These are phyloP conservation scores for Andrena chrysosceles DNA, from an alignment of 2,888 invertebrate genomes.

Conservation along the genomic window DNA sequence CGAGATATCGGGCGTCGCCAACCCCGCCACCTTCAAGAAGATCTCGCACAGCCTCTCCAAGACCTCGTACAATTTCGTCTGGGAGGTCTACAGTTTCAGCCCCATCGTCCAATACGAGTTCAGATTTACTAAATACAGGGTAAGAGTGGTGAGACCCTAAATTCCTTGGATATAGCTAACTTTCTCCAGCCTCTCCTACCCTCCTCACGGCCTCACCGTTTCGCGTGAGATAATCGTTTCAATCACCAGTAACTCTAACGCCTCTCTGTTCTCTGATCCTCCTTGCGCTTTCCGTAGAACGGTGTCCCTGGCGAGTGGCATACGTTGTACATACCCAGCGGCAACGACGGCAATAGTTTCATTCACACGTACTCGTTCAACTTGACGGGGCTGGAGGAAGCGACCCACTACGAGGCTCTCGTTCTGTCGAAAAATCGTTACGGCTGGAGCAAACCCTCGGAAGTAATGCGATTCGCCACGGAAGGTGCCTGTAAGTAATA, in stretches of 20 bases:
- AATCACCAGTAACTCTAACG: not conserved
- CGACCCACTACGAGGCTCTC: constrained; percentile 91
- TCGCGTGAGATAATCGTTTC: not conserved
- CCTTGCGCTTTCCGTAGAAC: constrained; percentile 45
- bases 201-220: not conserved
- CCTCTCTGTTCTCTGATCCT: not conserved
- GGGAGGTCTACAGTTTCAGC: constrained; percentile 94
- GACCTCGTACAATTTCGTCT: constrained; percentile 89
- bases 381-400: constrained; percentile 90
- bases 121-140: constrained; percentile 83
- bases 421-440: constrained; percentile 93
- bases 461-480: constrained; percentile 91
- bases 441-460: constrained; percentile 94
- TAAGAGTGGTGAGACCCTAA: constrained; percentile 60
- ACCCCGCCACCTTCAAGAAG: constrained; percentile 89
- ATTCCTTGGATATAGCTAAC: not conserved
- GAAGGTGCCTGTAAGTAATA: constrained; percentile 88
- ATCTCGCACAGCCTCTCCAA: constrained; percentile 85
- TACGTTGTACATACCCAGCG: constrained; percentile 88
- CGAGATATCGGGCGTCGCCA: constrained; percentile 91
- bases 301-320: constrained; percentile 86
- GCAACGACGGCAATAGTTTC: constrained; percentile 86
- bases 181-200: not conserved
- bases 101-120: constrained; percentile 90
- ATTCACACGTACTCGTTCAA: constrained; percentile 92